Conservation (phyloP, 2,888 invertebrate genomes). For the Lasioglossum marginatum region DNA sequence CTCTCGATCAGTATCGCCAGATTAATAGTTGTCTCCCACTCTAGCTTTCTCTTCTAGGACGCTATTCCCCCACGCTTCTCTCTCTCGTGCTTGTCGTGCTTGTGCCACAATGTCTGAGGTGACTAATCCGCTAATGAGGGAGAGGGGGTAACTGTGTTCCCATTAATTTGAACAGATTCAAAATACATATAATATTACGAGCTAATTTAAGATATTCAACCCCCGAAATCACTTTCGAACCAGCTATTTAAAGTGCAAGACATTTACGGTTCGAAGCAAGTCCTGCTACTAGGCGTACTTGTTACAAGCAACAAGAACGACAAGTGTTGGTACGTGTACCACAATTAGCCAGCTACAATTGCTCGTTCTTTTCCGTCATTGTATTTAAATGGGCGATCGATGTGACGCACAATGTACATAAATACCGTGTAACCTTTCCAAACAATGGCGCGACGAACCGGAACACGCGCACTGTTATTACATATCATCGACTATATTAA, state of each 20-base stretch:
- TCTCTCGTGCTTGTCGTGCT: too few species aligned
- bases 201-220: not conserved
- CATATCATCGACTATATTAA: conserved; percentile 28
- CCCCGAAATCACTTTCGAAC: not conserved
- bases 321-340: conserved; percentile 28
- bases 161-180: too few species aligned
- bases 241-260: not conserved
- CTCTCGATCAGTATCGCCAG: too few species aligned
- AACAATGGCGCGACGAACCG: conserved; percentile 38
- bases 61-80: too few species aligned
- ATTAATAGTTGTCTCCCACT: too few species aligned
- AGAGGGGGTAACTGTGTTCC: too few species aligned
- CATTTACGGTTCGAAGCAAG: not conserved
- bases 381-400: conserved; percentile 53
- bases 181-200: too few species aligned
- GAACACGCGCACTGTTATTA: conserved; percentile 20
- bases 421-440: conserved; percentile 44
- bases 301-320: conserved; percentile 6
- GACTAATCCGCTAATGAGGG: too few species aligned
- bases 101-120: too few species aligned
- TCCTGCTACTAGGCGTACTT: not conserved
- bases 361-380: conserved; percentile 28
- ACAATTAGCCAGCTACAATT: conserved; percentile 36
- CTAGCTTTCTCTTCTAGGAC: too few species aligned
- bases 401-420: conserved; percentile 3